These are phyloP conservation scores for Chromobotia macracanthus DNA, from an alignment of 2,797 vertebrate genomes.

Conservation along the genomic window DNA sequence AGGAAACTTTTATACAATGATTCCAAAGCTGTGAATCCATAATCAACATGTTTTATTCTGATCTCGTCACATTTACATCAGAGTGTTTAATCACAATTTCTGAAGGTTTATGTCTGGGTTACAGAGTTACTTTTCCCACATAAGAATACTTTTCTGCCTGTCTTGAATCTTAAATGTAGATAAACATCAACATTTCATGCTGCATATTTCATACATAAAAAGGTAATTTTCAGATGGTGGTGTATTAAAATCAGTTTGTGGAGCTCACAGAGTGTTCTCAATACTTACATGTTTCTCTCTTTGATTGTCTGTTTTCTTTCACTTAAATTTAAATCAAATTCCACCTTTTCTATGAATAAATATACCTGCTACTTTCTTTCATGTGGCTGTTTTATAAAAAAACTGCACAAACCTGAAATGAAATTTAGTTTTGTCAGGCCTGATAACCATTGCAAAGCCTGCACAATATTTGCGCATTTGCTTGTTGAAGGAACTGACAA, in stretches of 20 bases:
- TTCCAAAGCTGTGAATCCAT: background rate
- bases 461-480: background rate
- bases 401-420: background rate
- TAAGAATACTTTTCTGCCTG: background rate
- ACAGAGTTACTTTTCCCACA: background rate
- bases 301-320: slow-evolving; percentile 24
- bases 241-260: slow-evolving; percentile 30
- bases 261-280: too few species aligned
- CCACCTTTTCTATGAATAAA: slow-evolving; percentile 29
- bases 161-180: slow-evolving; percentile 16
- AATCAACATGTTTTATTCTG: background rate
- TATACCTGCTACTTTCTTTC: slow-evolving; percentile 11
- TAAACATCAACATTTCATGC: slow-evolving; percentile 19
- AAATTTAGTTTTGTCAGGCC: slow-evolving; percentile 18
- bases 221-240: slow-evolving; percentile 15
- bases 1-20: slow-evolving; percentile 14
- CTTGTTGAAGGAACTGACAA: background rate
- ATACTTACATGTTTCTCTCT: slow-evolving; percentile 13
- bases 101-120: slow-evolving; percentile 7
- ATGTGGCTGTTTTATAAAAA: background rate
- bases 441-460: slow-evolving; percentile 26
- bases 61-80: slow-evolving; percentile 17
- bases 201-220: slow-evolving; percentile 31
- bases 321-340: slow-evolving; percentile 3
- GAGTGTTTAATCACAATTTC: slow-evolving; percentile 11